Percentiles rank a stretch among this genome's conserved stretches.
Evolutionary conservation across 2,113 vertebrate species (phyloP).

Genomic region (Nannospalax galili): DNA sequence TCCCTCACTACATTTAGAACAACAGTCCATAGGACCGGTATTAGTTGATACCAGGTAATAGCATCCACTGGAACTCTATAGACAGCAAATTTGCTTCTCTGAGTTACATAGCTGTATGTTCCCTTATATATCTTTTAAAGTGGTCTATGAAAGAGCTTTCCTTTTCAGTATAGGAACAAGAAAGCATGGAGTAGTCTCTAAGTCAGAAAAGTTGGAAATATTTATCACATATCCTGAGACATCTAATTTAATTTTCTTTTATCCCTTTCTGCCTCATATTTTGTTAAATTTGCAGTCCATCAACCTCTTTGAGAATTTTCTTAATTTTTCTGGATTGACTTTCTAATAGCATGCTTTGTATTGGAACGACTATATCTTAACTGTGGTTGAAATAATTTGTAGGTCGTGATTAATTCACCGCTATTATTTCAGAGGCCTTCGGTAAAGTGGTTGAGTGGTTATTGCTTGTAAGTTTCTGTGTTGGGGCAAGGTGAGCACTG

Average conservation of each 20-base stretch:
- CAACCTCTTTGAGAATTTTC: constrained; percentile 58
- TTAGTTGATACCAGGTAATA: constrained; percentile 9
- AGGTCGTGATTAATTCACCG: constrained; percentile 55
- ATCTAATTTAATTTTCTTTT: constrained; percentile 73
- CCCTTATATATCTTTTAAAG: constrained; percentile 53
- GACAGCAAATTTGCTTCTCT: constrained; percentile 39
- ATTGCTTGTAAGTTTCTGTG: constrained; percentile 57
- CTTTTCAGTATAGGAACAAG: background rate
- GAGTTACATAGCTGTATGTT: background rate
- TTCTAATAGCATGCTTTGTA: constrained; percentile 57
- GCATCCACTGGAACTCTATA: constrained; percentile 11
- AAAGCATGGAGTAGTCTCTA: constrained; percentile 36
- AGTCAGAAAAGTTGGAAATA: constrained; percentile 63
- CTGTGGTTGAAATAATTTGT: constrained; percentile 56
- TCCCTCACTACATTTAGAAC: background rate
- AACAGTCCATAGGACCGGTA: background rate
- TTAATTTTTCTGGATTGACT: constrained; percentile 70
- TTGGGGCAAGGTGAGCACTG: constrained; percentile 55
- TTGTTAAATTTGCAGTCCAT: constrained; percentile 69
- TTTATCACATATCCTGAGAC: constrained; percentile 60
- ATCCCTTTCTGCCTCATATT: constrained; percentile 60
- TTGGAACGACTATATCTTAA: constrained; percentile 33
- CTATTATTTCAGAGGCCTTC: constrained; percentile 53
- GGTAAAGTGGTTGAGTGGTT: constrained; percentile 44
- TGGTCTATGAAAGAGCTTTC: background rate